A percentile compares a stretch with the other conserved stretches of the same genome.
Conservation (phyloP, 64 coral and sea anemone genomes). For the Pocillopora verrucosa region DNA sequence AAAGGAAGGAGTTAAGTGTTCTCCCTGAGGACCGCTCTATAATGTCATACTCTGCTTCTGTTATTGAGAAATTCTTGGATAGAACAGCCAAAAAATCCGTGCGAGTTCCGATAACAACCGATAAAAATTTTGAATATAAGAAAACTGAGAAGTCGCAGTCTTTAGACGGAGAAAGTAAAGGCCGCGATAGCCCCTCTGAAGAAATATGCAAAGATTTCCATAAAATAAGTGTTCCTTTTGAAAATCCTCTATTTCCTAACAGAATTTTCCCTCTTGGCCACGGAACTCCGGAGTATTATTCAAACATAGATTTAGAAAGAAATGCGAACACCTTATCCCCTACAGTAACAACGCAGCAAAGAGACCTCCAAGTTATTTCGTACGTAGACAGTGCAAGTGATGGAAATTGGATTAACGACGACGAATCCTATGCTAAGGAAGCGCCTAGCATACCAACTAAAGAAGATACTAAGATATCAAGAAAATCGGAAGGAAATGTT, state of each 20-base stretch:
- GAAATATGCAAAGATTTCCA: background rate
- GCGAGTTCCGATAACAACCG: background rate
- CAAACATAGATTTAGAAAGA: background rate
- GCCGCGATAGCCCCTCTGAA: background rate
- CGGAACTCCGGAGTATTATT: background rate
- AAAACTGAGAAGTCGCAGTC: background rate
- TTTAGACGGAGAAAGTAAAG: background rate
- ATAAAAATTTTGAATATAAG: background rate
- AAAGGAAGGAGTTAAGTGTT: background rate
- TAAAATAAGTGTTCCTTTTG: background rate
- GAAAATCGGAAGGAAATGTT: background rate
- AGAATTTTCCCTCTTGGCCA: background rate
- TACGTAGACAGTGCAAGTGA: no score
- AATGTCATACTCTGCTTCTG: background rate
- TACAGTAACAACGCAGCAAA: background rate
- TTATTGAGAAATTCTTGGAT: background rate
- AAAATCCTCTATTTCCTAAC: slow-evolving; percentile 3
- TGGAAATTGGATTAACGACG: no score
- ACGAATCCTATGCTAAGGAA: no score
- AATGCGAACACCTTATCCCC: background rate
- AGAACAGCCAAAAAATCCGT: background rate
- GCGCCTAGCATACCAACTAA: background rate
- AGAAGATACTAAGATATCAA: background rate
- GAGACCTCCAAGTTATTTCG: background rate
- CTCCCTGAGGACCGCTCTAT: background rate